Conservation (phyloP, 2,113 vertebrate species). For the Conger conger region DNA sequence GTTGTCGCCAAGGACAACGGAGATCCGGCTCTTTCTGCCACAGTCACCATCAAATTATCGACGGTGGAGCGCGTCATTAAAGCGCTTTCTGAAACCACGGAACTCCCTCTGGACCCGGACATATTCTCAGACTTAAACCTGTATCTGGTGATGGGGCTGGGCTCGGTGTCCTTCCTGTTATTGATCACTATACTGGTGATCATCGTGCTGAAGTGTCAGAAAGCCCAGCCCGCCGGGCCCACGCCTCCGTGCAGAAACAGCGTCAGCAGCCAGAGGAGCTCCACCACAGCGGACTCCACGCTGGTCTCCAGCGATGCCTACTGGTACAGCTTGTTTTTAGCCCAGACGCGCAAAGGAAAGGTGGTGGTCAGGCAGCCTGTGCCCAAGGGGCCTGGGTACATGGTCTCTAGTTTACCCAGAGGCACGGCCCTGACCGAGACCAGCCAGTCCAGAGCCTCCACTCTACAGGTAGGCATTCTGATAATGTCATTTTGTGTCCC, state of each 20-base stretch:
- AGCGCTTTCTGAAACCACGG: conserved; percentile 73
- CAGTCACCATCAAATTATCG: conserved; percentile 67
- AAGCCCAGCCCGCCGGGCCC: conserved; percentile 40
- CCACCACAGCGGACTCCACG: conserved; percentile 49
- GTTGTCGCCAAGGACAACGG: conserved; percentile 68
- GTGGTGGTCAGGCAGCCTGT: conserved; percentile 49
- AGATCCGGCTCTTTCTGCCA: conserved; percentile 77
- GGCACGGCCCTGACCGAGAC: conserved; percentile 20
- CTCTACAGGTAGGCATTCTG: conserved; percentile 36
- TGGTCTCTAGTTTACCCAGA: conserved; percentile 37
- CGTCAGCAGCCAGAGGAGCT: conserved; percentile 50
- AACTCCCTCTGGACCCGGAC: conserved; percentile 65
- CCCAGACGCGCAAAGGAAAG: conserved; percentile 52
- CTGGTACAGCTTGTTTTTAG: conserved; percentile 58
- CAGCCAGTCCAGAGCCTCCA: conserved; percentile 26
- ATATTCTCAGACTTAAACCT: conserved; percentile 61
- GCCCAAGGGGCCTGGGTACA: conserved; percentile 53
- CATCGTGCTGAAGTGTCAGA: conserved; percentile 60
- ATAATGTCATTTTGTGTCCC: no score
- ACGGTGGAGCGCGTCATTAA: conserved; percentile 73
- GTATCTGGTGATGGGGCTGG: conserved; percentile 70
- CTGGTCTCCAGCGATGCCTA: conserved; percentile 55
- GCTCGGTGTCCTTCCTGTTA: conserved; percentile 73
- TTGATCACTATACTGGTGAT: conserved; percentile 67
- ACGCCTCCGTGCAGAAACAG: conserved; percentile 54